Percentiles rank a stretch among this genome's conserved stretches.
These are phyloP conservation scores for Drosophila albomicans DNA, from an alignment of 1,140 invertebrate species.

Conservation along the genomic window DNA sequence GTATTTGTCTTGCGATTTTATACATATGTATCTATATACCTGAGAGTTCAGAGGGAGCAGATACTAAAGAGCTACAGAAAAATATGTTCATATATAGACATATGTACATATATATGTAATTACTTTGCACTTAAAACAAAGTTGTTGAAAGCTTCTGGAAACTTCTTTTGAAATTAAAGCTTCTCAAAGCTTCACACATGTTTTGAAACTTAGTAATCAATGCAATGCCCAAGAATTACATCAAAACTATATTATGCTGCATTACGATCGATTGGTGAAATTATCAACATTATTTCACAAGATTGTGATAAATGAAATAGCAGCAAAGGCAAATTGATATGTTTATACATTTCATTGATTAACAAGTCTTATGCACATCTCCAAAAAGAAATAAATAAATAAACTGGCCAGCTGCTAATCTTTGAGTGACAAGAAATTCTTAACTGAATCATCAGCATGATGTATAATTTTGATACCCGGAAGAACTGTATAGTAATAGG, in stretches of 20 bases:
- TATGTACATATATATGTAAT: too few species aligned
- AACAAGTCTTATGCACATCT: neutral
- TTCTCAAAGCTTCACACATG: too few species aligned
- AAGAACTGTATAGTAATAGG: too few species aligned
- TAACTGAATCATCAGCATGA: conserved; percentile 10
- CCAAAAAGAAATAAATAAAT: neutral
- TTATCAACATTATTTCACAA: neutral
- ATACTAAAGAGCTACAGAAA: neutral
- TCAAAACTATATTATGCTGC: too few species aligned
- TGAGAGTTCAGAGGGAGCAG: neutral
- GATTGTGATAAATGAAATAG: neutral
- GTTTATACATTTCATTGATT: neutral
- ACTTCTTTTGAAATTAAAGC: too few species aligned
- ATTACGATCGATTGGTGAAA: neutral
- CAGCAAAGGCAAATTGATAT: neutral
- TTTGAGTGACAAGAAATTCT: neutral
- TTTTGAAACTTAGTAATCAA: too few species aligned
- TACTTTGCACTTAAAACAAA: too few species aligned
- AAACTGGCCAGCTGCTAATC: neutral
- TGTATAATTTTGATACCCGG: neutral
- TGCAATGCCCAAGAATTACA: too few species aligned
- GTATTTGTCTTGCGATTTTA: conserved; percentile 3
- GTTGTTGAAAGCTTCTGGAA: too few species aligned
- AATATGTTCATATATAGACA: too few species aligned
- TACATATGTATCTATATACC: neutral